Percentiles rank a stretch among this genome's conserved stretches.
phyloP scores from a whole-genome alignment of 1,140 invertebrate genomes.

The Sminthurinus signatus region DNA sequence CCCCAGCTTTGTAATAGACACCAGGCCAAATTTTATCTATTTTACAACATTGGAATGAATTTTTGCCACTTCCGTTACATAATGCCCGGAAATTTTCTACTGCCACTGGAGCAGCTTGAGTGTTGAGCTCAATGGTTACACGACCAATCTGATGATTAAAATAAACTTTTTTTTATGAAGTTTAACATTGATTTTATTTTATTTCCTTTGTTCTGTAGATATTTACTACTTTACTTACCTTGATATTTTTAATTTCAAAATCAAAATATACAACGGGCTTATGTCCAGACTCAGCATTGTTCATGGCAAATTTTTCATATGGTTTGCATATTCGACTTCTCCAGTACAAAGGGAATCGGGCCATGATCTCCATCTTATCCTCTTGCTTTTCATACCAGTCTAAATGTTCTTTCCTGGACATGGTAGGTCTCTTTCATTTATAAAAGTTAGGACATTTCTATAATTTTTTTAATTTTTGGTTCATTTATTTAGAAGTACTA shows the following conservation, averaged over 20 bases:
- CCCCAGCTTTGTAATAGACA: conserved; percentile 96
- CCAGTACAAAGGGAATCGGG: conserved; percentile 31
- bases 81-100: conserved; percentile 89
- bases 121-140: conserved; percentile 76
- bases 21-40: conserved; percentile 92
- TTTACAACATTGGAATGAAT: conserved; percentile 76
- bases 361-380: conserved; percentile 17
- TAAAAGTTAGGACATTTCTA: neutral
- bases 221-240: neutral
- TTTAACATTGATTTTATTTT: neutral
- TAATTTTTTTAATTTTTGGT: neutral
- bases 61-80: conserved; percentile 90
- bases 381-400: conserved; percentile 22
- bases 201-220: neutral
- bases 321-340: conserved; percentile 19
- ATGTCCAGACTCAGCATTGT: conserved; percentile 10
- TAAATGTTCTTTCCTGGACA: conserved; percentile 15
- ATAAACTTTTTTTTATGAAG: neutral
- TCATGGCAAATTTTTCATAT: conserved; percentile 1
- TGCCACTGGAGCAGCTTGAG: conserved; percentile 91
- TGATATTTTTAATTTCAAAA: conserved; percentile 42
- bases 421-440: conserved; percentile 14
- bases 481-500: neutral
- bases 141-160: conserved; percentile 58
- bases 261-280: conserved; percentile 27